Percentiles rank a stretch among this genome's conserved stretches.
Conservation (phyloP, 1,140 invertebrate genomes). For the Atta texana region DNA sequence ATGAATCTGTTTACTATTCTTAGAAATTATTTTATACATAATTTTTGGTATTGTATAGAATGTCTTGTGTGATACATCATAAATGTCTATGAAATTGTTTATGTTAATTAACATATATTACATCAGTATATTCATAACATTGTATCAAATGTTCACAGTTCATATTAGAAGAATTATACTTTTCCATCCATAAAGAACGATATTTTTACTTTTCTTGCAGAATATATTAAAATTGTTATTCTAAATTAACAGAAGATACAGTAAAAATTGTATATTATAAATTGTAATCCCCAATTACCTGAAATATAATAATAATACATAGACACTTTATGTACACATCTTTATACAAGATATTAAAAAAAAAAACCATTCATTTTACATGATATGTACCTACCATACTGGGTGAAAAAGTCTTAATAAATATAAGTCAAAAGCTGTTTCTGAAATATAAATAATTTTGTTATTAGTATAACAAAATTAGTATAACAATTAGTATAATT, state of each 20-base stretch:
- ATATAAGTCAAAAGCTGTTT: too few relatives aligned
- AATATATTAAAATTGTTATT: background rate
- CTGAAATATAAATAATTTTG: too few relatives aligned
- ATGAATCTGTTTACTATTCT: background rate
- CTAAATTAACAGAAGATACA: background rate
- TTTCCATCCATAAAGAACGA: background rate
- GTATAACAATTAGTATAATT: too few relatives aligned
- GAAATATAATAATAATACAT: background rate
- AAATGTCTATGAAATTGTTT: slow-evolving; percentile 1
- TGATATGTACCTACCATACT: too few relatives aligned
- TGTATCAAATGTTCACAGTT: background rate
- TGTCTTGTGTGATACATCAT: background rate
- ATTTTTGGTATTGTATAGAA: background rate
- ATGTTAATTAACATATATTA: slow-evolving; percentile 20
- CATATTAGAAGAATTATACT: background rate
- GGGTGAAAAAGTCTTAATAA: too few relatives aligned
- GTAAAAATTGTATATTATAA: background rate
- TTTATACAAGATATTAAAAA: background rate
- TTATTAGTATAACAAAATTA: too few relatives aligned
- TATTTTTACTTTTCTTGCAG: slow-evolving; percentile 1
- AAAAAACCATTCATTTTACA: background rate
- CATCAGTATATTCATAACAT: background rate
- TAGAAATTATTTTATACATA: slow-evolving; percentile 18
- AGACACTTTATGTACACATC: background rate
- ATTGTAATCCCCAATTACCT: background rate